phyloP scores from a whole-genome alignment of 2,113 vertebrate species.

The Grus americana region DNA sequence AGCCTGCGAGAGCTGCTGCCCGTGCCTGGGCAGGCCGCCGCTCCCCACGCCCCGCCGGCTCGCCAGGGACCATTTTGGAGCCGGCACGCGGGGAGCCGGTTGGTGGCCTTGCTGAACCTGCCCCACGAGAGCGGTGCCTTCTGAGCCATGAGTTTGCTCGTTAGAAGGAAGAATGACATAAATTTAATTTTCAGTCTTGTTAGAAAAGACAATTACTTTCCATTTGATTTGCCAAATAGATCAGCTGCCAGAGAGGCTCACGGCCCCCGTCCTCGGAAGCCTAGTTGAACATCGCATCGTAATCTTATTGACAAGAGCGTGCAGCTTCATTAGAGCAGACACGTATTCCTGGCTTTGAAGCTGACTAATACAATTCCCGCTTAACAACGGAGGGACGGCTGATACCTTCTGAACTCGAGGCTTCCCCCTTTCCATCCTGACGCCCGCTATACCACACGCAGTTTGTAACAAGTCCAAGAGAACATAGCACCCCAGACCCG shows the following conservation, averaged over 20 bases:
- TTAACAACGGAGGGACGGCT: neutral
- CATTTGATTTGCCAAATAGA: neutral
- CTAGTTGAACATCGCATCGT: slow-evolving; percentile 48
- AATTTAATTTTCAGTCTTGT: slow-evolving; percentile 41
- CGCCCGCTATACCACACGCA: accelerated
- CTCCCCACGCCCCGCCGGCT: accelerated
- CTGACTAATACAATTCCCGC: neutral
- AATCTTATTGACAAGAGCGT: slow-evolving; percentile 30
- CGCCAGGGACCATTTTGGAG: neutral
- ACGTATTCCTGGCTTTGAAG: neutral
- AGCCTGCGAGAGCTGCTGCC: neutral
- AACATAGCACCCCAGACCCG: accelerated
- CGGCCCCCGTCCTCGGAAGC: neutral
- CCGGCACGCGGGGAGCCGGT: accelerated
- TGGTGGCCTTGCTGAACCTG: neutral
- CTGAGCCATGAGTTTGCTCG: neutral
- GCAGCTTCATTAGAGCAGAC: slow-evolving; percentile 29
- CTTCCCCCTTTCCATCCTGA: neutral
- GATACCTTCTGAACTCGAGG: neutral
- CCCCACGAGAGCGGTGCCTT: neutral
- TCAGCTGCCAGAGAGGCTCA: slow-evolving; percentile 19
- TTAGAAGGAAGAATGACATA: neutral
- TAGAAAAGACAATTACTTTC: slow-evolving; percentile 54
- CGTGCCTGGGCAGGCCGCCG: no score
- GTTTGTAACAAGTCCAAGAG: neutral